Conservation (phyloP, 2,113 vertebrate genomes). For the Bungarus multicinctus region DNA sequence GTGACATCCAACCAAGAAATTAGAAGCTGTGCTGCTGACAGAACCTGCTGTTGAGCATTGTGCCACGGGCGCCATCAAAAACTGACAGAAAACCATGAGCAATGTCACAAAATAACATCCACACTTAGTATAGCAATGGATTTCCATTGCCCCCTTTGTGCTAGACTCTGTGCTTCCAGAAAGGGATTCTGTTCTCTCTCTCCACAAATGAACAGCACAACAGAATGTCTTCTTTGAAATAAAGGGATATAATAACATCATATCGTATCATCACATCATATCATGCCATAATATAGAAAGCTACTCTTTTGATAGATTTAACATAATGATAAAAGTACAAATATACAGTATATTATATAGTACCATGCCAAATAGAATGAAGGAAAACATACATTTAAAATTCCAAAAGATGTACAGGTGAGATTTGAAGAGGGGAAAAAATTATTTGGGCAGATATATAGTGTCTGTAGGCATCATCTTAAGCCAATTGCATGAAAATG, state of each 20-base stretch:
- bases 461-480: neutral
- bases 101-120: neutral
- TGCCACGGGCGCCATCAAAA: neutral
- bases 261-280: neutral
- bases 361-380: neutral
- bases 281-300: neutral
- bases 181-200: neutral
- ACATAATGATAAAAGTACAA: neutral
- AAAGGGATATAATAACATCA: neutral
- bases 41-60: neutral
- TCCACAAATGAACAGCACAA: neutral
- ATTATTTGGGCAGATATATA: neutral
- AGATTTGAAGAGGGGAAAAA: neutral
- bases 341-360: too few species aligned
- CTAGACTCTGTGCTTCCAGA: neutral
- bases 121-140: neutral
- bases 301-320: neutral
- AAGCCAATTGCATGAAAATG: neutral
- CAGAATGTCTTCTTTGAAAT: neutral
- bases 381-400: neutral
- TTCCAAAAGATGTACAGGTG: neutral
- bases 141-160: neutral
- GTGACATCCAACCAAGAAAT: neutral
- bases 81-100: neutral
- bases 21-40: neutral